Conservation (phyloP, 2,113 vertebrate genomes). For the Candoia aspera region DNA sequence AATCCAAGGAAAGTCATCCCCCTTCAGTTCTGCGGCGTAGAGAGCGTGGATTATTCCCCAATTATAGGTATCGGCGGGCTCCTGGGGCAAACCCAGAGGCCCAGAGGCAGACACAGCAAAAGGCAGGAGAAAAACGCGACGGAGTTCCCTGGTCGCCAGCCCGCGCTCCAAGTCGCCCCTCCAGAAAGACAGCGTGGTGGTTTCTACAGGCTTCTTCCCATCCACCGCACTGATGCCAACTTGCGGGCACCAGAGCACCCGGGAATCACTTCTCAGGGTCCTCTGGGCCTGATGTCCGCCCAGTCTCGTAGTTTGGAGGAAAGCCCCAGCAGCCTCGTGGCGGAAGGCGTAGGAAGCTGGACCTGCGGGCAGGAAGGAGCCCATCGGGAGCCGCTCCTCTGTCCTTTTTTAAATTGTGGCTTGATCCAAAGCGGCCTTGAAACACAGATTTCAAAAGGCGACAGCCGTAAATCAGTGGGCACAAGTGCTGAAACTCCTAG, state of each 20-base stretch:
- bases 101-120: not conserved
- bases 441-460: not conserved
- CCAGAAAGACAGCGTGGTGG: not conserved
- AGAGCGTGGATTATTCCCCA: not conserved
- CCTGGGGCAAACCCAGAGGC: not conserved
- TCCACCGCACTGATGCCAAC: not conserved
- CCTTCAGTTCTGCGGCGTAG: not conserved
- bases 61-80: not conserved
- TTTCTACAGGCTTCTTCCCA: not conserved
- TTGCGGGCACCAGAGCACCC: not conserved
- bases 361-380: not conserved
- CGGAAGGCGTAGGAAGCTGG: not conserved
- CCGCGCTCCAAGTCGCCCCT: not conserved
- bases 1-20: too few species aligned
- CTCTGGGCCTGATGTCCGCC: not conserved
- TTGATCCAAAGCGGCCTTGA: not conserved
- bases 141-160: not conserved
- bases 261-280: not conserved
- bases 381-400: not conserved
- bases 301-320: not conserved
- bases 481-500: not conserved
- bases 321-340: not conserved
- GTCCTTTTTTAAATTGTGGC: not conserved
- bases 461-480: not conserved
- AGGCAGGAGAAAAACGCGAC: not conserved